Evolutionary conservation across 2,113 vertebrate genomes (phyloP), one percentile per base, ranked within the genome.

Genomic region (Ctenomys sociabilis): DNA sequence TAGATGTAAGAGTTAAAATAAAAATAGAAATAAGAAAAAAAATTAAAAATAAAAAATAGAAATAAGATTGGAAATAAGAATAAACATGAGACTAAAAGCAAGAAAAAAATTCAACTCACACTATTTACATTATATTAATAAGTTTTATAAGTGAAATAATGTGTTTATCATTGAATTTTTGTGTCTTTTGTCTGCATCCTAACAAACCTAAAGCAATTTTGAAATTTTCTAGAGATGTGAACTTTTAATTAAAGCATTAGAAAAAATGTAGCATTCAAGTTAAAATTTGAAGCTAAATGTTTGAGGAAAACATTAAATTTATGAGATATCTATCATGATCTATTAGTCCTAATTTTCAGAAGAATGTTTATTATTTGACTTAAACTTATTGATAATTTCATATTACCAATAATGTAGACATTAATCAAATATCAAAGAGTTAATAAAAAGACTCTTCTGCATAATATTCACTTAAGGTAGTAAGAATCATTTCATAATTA

Each of bases 201-300:
- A 78, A 19, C n/a, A 68, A 35, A 3, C 40, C 80, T 81, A 90
- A 90, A 85, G 12, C 59, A 85, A 95, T 93, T 94, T 89, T 49
- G 0, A 6, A 82, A 92, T 43, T 57, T 85, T 88, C 32, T 57
- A 7, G 14, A 92, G 37, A 92, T 17, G 30, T 83, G 45, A 78
- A 17, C 70, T 94, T 93, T 96, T 64, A 94, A 90, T 85, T 72
- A 86, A 95, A 63, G 87, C 40, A 88, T 83, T 37, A 66, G 21
- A 89, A 90, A n/a, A n/a, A 22, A 30, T 94, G n/a, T 75, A 90
- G 30, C 28, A 83, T 85, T 61, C 52, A 94, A 84, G 1, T 66
- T 80, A 85, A 90, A 93, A 45, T 77, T 85, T 87, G 7, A 1
- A 78, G 21, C 21, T 86, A 85, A 72, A 40, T 43, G 95, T 81